phyloP scores from a whole-genome alignment of 2,888 invertebrate genomes.

The Beris morrisii region DNA sequence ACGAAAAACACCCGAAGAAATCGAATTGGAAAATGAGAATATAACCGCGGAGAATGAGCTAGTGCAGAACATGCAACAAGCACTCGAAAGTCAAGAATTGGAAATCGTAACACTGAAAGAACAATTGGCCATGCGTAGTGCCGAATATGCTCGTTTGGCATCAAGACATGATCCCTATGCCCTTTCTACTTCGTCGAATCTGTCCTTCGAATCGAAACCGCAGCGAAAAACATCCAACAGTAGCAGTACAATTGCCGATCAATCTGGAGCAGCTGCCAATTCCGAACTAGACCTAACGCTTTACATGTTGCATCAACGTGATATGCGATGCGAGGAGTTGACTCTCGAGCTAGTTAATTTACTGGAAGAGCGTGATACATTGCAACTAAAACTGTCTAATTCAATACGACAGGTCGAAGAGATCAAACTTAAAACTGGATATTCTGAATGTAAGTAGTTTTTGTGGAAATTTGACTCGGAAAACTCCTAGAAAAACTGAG shows the following conservation, averaged over 20 bases:
- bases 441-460: constrained; percentile 43
- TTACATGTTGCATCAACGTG: constrained; percentile 84
- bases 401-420: constrained; percentile 75
- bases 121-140: constrained; percentile 64
- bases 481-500: not conserved
- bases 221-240: constrained; percentile 21
- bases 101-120: constrained; percentile 74
- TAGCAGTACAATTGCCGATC: constrained; percentile 20
- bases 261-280: constrained; percentile 48
- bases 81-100: constrained; percentile 69
- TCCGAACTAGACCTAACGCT: constrained; percentile 78
- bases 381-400: constrained; percentile 80
- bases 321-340: constrained; percentile 83
- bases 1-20: constrained; percentile 30
- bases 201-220: constrained; percentile 11
- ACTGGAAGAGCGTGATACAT: constrained; percentile 80
- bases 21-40: constrained; percentile 50
- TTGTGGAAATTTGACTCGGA: not conserved
- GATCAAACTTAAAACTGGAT: constrained; percentile 49
- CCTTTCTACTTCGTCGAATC: constrained; percentile 40
- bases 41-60: constrained; percentile 46
- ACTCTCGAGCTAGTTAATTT: constrained; percentile 81
- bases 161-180: constrained; percentile 53
- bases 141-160: constrained; percentile 61
- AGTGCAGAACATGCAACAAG: constrained; percentile 56